phyloP scores from a whole-genome alignment of 1,140 invertebrate genomes.

The Coboldia fuscipes region DNA sequence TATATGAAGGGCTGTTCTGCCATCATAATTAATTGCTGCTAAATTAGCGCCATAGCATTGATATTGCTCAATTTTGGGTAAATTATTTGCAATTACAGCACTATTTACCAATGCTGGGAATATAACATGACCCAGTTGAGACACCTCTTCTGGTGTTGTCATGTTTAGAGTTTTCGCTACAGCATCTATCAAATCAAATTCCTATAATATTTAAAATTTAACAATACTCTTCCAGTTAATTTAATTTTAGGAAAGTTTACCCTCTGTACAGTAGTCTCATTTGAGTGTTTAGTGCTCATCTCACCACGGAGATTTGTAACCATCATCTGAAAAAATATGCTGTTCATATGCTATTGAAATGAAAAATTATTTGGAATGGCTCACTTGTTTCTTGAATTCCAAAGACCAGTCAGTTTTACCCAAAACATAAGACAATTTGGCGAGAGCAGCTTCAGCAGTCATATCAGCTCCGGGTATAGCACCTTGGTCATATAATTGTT shows the following conservation, averaged over 20 bases:
- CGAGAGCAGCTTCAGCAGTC: constrained; percentile 84
- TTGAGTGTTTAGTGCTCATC: constrained; percentile 22
- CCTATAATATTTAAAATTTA: constrained; percentile 18
- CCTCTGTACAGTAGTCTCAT: constrained; percentile 13
- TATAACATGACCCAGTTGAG: constrained; percentile 45
- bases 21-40: constrained; percentile 52
- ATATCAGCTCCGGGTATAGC: constrained; percentile 83
- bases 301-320: constrained; percentile 43
- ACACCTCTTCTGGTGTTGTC: constrained; percentile 41
- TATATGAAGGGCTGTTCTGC: constrained; percentile 60
- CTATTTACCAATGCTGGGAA: constrained; percentile 57
- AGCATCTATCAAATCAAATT: constrained; percentile 40
- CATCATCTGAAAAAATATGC: constrained; percentile 48
- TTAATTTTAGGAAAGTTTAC: constrained; percentile 7
- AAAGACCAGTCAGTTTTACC: constrained; percentile 58
- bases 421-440: constrained; percentile 80
- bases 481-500: constrained; percentile 35
- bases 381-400: constrained; percentile 44
- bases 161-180: constrained; percentile 41
- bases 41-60: constrained; percentile 44
- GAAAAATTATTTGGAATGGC: constrained; percentile 5
- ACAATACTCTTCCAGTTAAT: not conserved
- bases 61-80: constrained; percentile 25
- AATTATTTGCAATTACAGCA: constrained; percentile 42
- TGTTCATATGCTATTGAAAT: not conserved